These are phyloP conservation scores for Noctua janthe DNA, from an alignment of 2,888 invertebrate species.

Conservation along the genomic window DNA sequence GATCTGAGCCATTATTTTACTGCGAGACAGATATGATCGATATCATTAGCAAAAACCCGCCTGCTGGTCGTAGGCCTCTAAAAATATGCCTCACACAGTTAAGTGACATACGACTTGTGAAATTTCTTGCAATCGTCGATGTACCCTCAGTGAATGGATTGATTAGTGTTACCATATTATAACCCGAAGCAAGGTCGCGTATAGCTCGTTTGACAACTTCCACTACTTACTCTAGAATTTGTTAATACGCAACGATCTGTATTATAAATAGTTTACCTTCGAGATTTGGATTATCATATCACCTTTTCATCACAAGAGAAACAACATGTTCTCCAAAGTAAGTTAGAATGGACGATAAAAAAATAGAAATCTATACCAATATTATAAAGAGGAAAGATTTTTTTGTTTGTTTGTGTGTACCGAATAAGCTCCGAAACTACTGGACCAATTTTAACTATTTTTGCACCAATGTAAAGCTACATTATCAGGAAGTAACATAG, in stretches of 20 bases:
- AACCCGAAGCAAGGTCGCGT: conserved; percentile 60
- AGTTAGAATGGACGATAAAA: conserved; percentile 50
- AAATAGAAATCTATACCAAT: neutral
- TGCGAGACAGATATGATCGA: neutral
- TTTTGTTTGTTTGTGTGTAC: no score
- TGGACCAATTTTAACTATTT: no score
- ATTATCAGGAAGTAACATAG: no score
- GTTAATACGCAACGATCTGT: conserved; percentile 53
- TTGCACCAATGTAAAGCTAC: no score
- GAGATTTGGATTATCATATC: conserved; percentile 71
- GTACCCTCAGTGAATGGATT: conserved; percentile 56
- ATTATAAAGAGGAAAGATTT: no score
- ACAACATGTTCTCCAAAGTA: conserved; percentile 79
- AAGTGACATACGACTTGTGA: conserved; percentile 61
- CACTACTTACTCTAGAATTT: conserved; percentile 72
- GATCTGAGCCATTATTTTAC: neutral
- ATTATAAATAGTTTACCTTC: conserved; percentile 76
- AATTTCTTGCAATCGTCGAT: conserved; percentile 54
- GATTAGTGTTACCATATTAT: conserved; percentile 56
- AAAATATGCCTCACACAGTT: conserved; percentile 4
- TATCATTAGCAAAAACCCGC: neutral
- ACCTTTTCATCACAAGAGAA: conserved; percentile 66
- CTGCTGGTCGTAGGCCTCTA: neutral
- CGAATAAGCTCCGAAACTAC: no score
- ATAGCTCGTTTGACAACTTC: conserved; percentile 62